These are phyloP conservation scores for Aradophagus sp. DNA, from an alignment of 1,140 invertebrate species.

Conservation along the genomic window DNA sequence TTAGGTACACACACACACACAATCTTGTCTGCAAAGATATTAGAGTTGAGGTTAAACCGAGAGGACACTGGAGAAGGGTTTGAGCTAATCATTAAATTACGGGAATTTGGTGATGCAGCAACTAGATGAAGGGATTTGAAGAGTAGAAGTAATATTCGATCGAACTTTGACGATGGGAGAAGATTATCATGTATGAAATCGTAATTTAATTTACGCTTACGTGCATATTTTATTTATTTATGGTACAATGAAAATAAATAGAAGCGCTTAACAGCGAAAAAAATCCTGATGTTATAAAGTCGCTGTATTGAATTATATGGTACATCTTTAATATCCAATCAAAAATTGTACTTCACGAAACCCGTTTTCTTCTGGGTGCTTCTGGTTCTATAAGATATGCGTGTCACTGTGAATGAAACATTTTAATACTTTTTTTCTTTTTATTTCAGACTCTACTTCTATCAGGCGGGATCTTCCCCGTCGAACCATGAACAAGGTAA, in stretches of 20 bases:
- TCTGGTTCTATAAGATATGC: too few species aligned
- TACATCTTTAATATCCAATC: too few species aligned
- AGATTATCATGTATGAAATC: slow-evolving; percentile 61
- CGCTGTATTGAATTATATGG: too few species aligned
- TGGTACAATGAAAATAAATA: too few species aligned
- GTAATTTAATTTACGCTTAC: too few species aligned
- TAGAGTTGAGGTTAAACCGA: slow-evolving; percentile 61
- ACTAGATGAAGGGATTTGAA: slow-evolving; percentile 53
- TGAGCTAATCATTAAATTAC: slow-evolving; percentile 73
- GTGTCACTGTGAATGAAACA: slow-evolving; percentile 11
- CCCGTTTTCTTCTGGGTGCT: too few species aligned
- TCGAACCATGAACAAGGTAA: slow-evolving; percentile 75
- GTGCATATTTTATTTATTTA: too few species aligned
- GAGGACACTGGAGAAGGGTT: slow-evolving; percentile 63
- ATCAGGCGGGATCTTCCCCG: slow-evolving; percentile 71
- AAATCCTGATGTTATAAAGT: too few species aligned
- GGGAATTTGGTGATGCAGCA: slow-evolving; percentile 65
- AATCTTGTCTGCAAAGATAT: too few species aligned
- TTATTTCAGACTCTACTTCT: slow-evolving; percentile 68
- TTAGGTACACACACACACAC: slow-evolving; percentile 41
- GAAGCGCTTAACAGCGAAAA: too few species aligned
- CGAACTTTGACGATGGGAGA: slow-evolving; percentile 58
- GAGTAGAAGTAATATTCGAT: slow-evolving; percentile 58
- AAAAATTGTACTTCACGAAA: too few species aligned
- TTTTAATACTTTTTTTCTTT: slow-evolving; percentile 22